Conservation (phyloP, 2,797 vertebrate genomes). For the Paratrypauchen microcephalus region DNA sequence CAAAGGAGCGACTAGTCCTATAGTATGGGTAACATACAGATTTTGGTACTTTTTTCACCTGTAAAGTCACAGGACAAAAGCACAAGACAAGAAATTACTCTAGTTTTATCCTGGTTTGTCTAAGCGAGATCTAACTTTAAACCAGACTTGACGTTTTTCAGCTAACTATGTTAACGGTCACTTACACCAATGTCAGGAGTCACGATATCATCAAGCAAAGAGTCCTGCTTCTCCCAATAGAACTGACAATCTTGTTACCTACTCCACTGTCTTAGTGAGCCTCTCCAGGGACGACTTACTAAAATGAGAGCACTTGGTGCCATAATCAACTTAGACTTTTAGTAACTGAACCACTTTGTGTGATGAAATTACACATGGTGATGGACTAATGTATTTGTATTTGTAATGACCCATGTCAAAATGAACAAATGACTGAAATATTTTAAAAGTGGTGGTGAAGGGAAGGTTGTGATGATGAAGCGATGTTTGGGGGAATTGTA, state of each 20-base stretch:
- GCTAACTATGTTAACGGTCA: conserved; percentile 61
- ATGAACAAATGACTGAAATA: conserved; percentile 9
- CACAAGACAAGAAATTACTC: conserved; percentile 24
- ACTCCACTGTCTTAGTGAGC: conserved; percentile 47
- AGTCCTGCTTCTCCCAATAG: conserved; percentile 49
- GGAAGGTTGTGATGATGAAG: conserved; percentile 31
- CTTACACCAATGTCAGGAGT: conserved; percentile 56
- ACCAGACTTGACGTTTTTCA: conserved; percentile 31
- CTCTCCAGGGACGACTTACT: conserved; percentile 69
- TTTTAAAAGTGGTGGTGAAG: conserved; percentile 33
- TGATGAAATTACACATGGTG: conserved; percentile 68
- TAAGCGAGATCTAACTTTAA: conserved; percentile 25
- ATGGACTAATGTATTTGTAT: conserved; percentile 32
- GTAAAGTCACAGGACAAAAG: conserved; percentile 20
- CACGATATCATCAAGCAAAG: conserved; percentile 49
- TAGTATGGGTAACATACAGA: neutral
- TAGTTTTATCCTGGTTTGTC: conserved; percentile 21
- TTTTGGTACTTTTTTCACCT: conserved; percentile 26
- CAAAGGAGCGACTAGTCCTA: neutral
- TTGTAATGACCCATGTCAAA: conserved; percentile 39
- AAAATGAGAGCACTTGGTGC: conserved; percentile 56
- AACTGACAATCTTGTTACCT: conserved; percentile 75
- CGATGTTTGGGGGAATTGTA: conserved; percentile 40
- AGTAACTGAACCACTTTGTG: conserved; percentile 71
- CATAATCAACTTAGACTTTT: conserved; percentile 73